phyloP scores from a whole-genome alignment of 2,113 vertebrate genomes.

The Pangasianodon gigas region DNA sequence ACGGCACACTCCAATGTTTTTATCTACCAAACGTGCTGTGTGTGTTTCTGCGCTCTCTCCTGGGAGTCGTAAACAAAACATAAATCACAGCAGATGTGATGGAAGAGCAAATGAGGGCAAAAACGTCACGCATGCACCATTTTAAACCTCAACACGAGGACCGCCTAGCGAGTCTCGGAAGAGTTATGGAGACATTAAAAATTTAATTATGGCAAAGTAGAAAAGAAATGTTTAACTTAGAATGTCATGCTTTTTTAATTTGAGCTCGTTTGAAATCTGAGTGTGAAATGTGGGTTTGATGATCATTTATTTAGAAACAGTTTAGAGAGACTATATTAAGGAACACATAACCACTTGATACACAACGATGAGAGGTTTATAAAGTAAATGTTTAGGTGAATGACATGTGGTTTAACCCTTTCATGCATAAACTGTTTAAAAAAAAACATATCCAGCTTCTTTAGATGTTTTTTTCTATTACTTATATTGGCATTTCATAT shows the following conservation, averaged over 20 bases:
- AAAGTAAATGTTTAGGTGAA: not conserved
- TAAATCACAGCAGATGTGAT: constrained; percentile 28
- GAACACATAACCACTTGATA: not conserved
- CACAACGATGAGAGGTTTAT: not conserved
- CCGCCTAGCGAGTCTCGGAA: not conserved
- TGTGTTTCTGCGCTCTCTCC: constrained; percentile 6
- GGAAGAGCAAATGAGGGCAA: not conserved
- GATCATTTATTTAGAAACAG: not conserved
- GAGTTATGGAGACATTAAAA: not conserved
- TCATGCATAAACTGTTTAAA: not conserved
- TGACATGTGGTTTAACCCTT: not conserved
- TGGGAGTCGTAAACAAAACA: constrained; percentile 32
- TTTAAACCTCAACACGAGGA: not conserved
- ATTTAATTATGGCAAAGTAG: not conserved
- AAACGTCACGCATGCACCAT: not conserved
- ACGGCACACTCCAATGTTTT: constrained; percentile 26
- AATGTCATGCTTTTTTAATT: not conserved
- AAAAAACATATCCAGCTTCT: too few relatives aligned
- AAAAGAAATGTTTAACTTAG: not conserved
- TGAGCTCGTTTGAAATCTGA: not conserved
- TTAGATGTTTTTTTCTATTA: too few relatives aligned
- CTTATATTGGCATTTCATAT: not conserved
- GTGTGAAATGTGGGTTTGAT: not conserved
- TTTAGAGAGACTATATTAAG: not conserved
- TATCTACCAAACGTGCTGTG: constrained; percentile 21